Base-by-base conservation (phyloP, 2,888 invertebrate genomes). In the Drosophila anomelani region DNA sequence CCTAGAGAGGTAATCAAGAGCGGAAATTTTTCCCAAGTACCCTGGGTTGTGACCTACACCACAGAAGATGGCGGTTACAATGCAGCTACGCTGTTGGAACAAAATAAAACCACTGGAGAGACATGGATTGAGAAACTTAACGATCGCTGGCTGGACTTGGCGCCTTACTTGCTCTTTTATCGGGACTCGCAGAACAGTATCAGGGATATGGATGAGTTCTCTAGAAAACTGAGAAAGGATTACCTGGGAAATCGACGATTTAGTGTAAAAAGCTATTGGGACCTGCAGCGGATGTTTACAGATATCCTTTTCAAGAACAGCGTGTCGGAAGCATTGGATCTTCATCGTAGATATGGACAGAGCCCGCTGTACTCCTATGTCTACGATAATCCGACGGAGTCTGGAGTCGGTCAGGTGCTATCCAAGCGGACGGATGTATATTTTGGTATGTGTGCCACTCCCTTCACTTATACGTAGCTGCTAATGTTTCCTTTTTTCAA, bases 21-120 rank as follows among this genome's bases (percentile, higher is more conserved):
- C 10, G 95, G 95, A 0, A 92, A 93, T 38, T 94, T 95, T 80
- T 93, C 94, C n/a, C 94, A 95, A 72, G 81, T 95, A 10, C 97
- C 97, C 0, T 95, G 96, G 93, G 93, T 96, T 61, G 93, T 94
- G 2, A 95, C 95, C 4, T 94, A 95, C 55, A 95, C 95, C 0
- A 94, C 94, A 26, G 94, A 96, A 57, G 97, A 97, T 91, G 96
- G 96, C 64, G 93, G 96, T 23, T 96, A 95, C 82, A 96, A 96
- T 34, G 95, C 94, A 43, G 73, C 82, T 84, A 93, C 92, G 56
- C 90, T 94, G 23, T 76, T 93, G 55, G 78, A 88, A 43, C 36
- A 34, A 23, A 69, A 62, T n/a, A 10, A 43, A 2, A 47, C 51
- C 7, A 38, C 75, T 0, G 79, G 81, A 8, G 91, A 93, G 0